Conservation (phyloP, 1,140 invertebrate genomes). For the Camponotus pennsylvanicus region DNA sequence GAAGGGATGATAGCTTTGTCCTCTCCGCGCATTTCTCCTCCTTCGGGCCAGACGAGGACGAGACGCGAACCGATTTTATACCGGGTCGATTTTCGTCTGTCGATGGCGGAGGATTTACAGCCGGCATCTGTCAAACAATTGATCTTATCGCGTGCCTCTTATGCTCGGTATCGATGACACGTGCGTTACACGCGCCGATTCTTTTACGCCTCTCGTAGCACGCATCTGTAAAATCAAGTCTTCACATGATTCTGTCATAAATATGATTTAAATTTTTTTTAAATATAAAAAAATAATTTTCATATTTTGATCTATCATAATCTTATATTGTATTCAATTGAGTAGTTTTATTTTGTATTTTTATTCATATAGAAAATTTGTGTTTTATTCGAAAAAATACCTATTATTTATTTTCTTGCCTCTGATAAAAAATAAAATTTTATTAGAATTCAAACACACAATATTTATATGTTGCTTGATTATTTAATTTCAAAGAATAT, state of each 20-base stretch:
- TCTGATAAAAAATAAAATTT: background rate
- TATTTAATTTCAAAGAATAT: too few species aligned
- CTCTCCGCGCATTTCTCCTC: background rate
- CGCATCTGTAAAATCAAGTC: too few species aligned
- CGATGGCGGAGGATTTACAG: background rate
- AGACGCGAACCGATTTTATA: too few species aligned
- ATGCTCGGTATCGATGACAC: background rate
- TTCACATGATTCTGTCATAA: too few species aligned
- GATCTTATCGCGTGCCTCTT: background rate
- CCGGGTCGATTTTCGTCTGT: conserved; percentile 32
- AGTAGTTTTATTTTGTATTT: background rate
- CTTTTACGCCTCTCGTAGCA: background rate
- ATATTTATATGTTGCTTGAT: too few species aligned
- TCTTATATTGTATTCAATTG: too few species aligned
- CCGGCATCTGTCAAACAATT: background rate
- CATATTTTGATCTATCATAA: too few species aligned
- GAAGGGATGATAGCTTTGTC: conserved; percentile 31
- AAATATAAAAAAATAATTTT: too few species aligned
- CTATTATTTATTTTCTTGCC: background rate
- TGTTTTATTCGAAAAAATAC: background rate
- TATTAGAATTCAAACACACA: background rate
- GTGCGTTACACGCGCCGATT: background rate
- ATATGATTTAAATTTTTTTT: too few species aligned
- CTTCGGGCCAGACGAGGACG: background rate
- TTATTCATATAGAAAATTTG: background rate